Evolutionary conservation across 2,797 vertebrate species (phyloP), one percentile per base, ranked within the genome.

Genomic region (Nasua narica): DNA sequence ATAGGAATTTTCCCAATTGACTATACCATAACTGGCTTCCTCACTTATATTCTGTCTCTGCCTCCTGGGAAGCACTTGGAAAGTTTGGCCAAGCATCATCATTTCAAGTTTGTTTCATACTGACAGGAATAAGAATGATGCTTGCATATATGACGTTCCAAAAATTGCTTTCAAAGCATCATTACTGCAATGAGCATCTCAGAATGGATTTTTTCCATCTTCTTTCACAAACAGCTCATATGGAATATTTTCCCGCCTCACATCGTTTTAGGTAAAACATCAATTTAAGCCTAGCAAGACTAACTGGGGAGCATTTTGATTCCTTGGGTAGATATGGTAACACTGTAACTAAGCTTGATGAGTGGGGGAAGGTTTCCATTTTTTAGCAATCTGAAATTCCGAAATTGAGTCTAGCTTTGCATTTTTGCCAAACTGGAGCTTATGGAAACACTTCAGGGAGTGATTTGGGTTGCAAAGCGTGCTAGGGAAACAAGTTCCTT

Each of bases 91-190:
- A 87, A 48, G 23, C 8, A 37, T 84, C 58, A 82, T 50, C 54
- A 37, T 88, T 94, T 92, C 56, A 52, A 77, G 27, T 79, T 89
- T 5, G 2, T 67, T 86, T 96, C 60, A 65, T 65, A 83, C 19
- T 35, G 43, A 93, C 48, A 90, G 43, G 25, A 82, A 86, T 93
- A 87, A 93, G 95, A 96, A 79, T 87, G 37, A 92, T 95, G 65
- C 65, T 87, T 52, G 29, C 37, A 81, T 83, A 82, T 52, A 29
- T 94, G 74, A 93, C 77, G 78, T 97, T 91, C 79, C 89, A 50
- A 91, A 92, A 96, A 74, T 54, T 78, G 69, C 27, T 74, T 91
- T 90, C 70, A 81, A 86, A 90, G 43, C 37, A 76, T 90, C 76
- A 58, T 86, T 91, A 54, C 40, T 32, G n/a, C 43, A 27, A 46